Base-by-base conservation (phyloP, 2,888 invertebrate species). In the Orthosia gothica region DNA sequence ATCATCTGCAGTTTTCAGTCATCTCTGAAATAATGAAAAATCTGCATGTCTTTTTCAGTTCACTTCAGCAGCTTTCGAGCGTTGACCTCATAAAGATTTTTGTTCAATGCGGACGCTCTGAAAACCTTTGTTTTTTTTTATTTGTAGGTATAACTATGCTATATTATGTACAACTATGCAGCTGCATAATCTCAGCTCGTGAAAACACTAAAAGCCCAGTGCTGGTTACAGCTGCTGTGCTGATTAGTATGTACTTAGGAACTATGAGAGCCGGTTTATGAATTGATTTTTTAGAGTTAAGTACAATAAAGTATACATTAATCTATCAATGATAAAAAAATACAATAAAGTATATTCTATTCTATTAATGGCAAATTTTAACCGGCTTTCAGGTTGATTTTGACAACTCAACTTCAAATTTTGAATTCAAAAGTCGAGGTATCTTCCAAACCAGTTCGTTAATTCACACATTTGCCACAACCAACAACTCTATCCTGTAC, bases 71-170 rank as follows among this genome's bases (percentile, higher is more conserved):
- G 54, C 40, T 11, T 49, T 23, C 11, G 65, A 47, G 40, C 52
- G 11, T 49, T 55, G 54, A 76, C 54, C 76, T 65, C n/a, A 23
- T 55, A 66, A 40, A 47, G 32, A 50, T 49, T 74, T 74, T 65
- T 20, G 16, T 1, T 9, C 15, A 7, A 23, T 23, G 13, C 16
- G 50, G 26, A 26, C 52, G 47, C 23, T 32, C 7, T 57, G 32
- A 40, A 40, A 40, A 15, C 9, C 16, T 12, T 50, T 71, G 23
- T 13, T 72, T 71, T 45, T 47, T 49, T n/a, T 5, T 18, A n/a
- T 40, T 57, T 65, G 20, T 68, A 12, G 7, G 7, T 32, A 7
- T 32, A 7, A 32, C 3, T 13, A n/a, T 59, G n/a, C 13, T 12
- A n/a, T 9, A n/a, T n/a, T n/a, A 18, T 3, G 5, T 15, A 9